Conservation (phyloP, 1,140 invertebrate genomes). For the Spodoptera litura region DNA sequence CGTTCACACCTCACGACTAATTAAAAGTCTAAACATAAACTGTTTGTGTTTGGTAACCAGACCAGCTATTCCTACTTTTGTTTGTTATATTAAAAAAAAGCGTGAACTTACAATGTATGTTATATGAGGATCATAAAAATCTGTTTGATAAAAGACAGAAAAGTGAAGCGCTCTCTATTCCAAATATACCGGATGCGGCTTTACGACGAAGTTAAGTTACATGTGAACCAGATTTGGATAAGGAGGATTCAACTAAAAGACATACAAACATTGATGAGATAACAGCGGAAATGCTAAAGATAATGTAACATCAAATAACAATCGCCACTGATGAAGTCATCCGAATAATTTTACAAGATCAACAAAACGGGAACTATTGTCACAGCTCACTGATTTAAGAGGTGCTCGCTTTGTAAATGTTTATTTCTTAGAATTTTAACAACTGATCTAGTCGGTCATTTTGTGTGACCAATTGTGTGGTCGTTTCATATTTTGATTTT, state of each 20-base stretch:
- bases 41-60: not conserved
- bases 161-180: not conserved
- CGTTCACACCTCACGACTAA: conserved; percentile 34
- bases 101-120: not conserved
- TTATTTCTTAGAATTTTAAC: conserved; percentile 34
- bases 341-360: conserved; percentile 58
- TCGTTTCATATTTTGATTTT: not conserved
- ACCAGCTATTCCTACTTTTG: conserved; percentile 2
- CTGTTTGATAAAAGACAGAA: conserved; percentile 8
- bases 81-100: conserved; percentile 6
- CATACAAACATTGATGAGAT: conserved; percentile 56
- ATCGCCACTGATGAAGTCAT: conserved; percentile 47
- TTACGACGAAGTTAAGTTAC: conserved; percentile 43
- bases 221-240: conserved; percentile 6
- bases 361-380: conserved; percentile 52
- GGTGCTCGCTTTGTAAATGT: conserved; percentile 26
- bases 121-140: not conserved
- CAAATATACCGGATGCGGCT: conserved; percentile 30
- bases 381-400: conserved; percentile 33
- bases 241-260: conserved; percentile 17
- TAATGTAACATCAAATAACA: conserved; percentile 59
- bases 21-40: conserved; percentile 34
- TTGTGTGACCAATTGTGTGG: conserved; percentile 22
- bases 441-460: conserved; percentile 16
- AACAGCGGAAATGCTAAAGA: conserved; percentile 61